Evolutionary conservation across 1,140 invertebrate species (phyloP), one percentile per base, ranked within the genome.

Genomic region (Lanistes nyassanus): DNA sequence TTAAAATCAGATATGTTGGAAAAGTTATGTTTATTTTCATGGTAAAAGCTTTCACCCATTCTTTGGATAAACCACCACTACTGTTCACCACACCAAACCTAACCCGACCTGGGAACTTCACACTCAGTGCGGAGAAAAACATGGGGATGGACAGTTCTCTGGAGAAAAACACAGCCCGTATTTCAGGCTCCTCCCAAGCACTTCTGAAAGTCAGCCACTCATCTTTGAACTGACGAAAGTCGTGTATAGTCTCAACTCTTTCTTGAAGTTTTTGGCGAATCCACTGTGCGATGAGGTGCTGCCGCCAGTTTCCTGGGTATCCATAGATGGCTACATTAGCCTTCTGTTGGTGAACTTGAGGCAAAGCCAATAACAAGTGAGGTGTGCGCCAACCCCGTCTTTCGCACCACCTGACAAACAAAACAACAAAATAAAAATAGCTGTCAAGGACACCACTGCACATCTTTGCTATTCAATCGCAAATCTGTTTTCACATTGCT

Each of bases 71-170:
- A n/a, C 26, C 51, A 26, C 53, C 37, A n/a, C 31, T 51, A 21
- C 51, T 42, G 23, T 29, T 29, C n/a, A 91, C 84, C 37, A 87
- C 85, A 29, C 90, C 91, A 86, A 92, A 90, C 76, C 88, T 88
- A 0, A 91, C 88, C 9, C 91, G 80, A 53, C 91, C 91, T 60
- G 90, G 90, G 84, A 91, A 92, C 81, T 90, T 91, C 2, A 91
- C 90, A 79, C 90, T 90, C 5, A 91, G 84, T n/a, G 90, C 90
- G 39, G 91, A 91, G 67, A 90, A 85, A 81, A 91, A 91, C 71
- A 91, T 80, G 19, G 91, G 91, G 26, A 90, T 86, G 53, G 86
- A 83, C 4, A 80, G 56, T 31, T 89, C 74, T 60, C 88, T 82
- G 16, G 91, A 89, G 60, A 91, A 84, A 13, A 91, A 83, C 36